phyloP scores from a whole-genome alignment of 2,888 invertebrate species.

The Sthenelais limicola region DNA sequence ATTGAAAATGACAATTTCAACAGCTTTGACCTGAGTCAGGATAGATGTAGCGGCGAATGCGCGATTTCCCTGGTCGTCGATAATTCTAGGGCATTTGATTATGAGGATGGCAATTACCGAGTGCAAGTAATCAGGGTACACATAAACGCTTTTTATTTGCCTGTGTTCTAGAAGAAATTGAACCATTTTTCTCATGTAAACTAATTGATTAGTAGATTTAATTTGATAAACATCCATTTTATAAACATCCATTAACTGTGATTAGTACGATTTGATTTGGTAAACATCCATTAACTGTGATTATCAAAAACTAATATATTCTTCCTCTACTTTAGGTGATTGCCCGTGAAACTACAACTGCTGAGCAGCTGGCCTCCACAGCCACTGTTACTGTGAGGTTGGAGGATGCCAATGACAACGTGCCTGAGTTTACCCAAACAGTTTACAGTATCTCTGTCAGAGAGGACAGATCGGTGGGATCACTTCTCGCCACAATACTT shows the following conservation, averaged over 20 bases:
- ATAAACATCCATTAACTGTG: no score
- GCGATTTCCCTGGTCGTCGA: constrained; percentile 32
- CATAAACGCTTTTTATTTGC: no score
- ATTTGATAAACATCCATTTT: no score
- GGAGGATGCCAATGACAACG: constrained; percentile 62
- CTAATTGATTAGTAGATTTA: no score
- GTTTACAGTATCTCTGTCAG: constrained; percentile 48
- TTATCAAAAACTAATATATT: no score
- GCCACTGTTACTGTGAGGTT: constrained; percentile 58
- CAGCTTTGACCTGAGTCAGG: constrained; percentile 5
- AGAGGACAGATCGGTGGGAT: constrained; percentile 55
- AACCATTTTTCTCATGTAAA: no score
- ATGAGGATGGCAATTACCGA: constrained; percentile 5
- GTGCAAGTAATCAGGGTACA: constrained; percentile 22
- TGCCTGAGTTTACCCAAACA: constrained; percentile 54
- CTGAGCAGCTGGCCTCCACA: constrained; percentile 49
- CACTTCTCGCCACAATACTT: constrained; percentile 5
- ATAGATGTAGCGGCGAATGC: neutral
- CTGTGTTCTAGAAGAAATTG: no score
- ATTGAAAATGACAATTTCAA: neutral
- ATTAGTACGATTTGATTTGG: no score
- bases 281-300: no score
- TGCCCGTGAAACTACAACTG: constrained; percentile 41
- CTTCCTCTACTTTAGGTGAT: constrained; percentile 46
- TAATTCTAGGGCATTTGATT: constrained; percentile 10